Percentiles rank a stretch among this genome's conserved stretches.
Conservation (phyloP, 1,140 invertebrate genomes). For the Hycleus cichorii region DNA sequence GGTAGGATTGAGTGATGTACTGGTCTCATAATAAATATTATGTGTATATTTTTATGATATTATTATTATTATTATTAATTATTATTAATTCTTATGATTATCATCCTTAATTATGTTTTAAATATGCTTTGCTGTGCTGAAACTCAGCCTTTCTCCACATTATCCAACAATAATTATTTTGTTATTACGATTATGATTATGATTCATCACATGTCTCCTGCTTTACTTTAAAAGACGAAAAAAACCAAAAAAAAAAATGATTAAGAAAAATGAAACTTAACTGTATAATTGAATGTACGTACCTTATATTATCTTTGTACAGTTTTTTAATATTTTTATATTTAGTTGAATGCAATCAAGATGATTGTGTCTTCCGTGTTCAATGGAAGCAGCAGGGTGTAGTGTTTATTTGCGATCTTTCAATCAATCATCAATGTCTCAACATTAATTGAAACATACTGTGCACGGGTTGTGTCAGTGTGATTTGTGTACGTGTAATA, state of each 20-base stretch:
- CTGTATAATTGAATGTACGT: constrained; percentile 35
- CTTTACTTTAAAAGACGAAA: too few relatives aligned
- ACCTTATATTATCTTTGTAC: constrained; percentile 38
- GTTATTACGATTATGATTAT: constrained; percentile 40
- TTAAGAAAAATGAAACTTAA: background rate
- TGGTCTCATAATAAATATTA: constrained; percentile 26
- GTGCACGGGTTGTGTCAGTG: constrained; percentile 37
- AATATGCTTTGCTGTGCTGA: constrained; percentile 38
- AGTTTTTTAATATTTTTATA: constrained; percentile 41
- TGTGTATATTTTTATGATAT: constrained; percentile 19
- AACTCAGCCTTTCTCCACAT: constrained; percentile 36
- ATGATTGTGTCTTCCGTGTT: constrained; percentile 40
- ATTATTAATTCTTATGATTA: constrained; percentile 41
- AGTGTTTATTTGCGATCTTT: constrained; percentile 41
- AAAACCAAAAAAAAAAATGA: too few relatives aligned
- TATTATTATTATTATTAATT: too few relatives aligned
- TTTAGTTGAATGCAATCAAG: constrained; percentile 40
- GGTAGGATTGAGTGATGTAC: constrained; percentile 39
- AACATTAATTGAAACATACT: constrained; percentile 33
- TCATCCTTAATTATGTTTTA: constrained; percentile 28
- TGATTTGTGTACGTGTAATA: constrained; percentile 41
- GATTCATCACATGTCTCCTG: too few relatives aligned
- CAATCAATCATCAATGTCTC: constrained; percentile 36
- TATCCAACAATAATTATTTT: constrained; percentile 36
- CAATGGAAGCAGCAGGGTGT: constrained; percentile 40